phyloP scores from a whole-genome alignment of 1,140 invertebrate species.

The Lordiphosa collinella region DNA sequence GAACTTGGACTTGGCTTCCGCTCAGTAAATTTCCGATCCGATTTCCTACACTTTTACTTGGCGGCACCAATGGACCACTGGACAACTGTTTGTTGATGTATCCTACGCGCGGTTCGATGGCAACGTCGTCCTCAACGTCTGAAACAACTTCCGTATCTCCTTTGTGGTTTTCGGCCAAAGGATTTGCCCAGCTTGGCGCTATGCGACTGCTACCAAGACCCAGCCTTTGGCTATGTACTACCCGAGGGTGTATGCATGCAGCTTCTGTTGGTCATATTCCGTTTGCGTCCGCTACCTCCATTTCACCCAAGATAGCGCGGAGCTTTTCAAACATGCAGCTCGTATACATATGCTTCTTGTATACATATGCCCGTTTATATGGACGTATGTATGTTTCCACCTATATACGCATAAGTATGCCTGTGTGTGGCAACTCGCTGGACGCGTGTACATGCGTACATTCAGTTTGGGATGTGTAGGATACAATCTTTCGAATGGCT shows the following conservation, averaged over 20 bases:
- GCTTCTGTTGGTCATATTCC: conserved; percentile 73
- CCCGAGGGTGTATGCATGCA: conserved; percentile 79
- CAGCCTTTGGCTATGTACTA: conserved; percentile 79
- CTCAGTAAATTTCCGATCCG: conserved; percentile 69
- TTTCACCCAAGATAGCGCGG: conserved; percentile 62
- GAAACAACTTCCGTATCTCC: conserved; percentile 78
- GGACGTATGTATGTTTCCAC: conserved; percentile 30
- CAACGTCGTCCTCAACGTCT: conserved; percentile 54
- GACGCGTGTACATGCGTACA: conserved; percentile 45
- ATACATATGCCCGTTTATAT: conserved; percentile 28
- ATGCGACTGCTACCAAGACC: conserved; percentile 76
- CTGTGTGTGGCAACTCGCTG: conserved; percentile 19
- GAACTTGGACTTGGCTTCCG: conserved; percentile 65
- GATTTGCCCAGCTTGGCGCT: conserved; percentile 73
- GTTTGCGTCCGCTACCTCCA: conserved; percentile 12
- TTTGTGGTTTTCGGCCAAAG: conserved; percentile 76
- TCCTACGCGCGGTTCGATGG: conserved; percentile 36
- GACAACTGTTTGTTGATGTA: conserved; percentile 20
- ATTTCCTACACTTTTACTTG: conserved; percentile 46
- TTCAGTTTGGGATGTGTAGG: conserved; percentile 40
- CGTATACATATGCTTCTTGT: conserved; percentile 35
- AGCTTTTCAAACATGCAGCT: conserved; percentile 54
- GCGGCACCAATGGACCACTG: conserved; percentile 33
- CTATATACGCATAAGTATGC: conserved; percentile 35
- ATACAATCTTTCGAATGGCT: conserved; percentile 41